Evolutionary conservation across 2,113 vertebrate species (phyloP).

Genomic region (Oostethus manadensis): DNA sequence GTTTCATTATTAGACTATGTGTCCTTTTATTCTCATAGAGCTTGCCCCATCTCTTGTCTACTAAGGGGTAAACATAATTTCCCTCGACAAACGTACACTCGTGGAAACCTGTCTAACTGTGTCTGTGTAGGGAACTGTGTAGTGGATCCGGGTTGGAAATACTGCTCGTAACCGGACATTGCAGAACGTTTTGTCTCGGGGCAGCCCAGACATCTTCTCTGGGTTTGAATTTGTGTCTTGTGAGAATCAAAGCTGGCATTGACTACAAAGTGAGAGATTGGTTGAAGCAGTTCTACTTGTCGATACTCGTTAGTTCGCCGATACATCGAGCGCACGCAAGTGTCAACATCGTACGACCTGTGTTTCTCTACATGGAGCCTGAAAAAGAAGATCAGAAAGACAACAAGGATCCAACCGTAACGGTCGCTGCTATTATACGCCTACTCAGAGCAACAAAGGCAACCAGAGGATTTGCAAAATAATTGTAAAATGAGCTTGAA

Average conservation of each 20-base stretch:
- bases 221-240: neutral
- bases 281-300: neutral
- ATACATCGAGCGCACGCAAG: constrained; percentile 21
- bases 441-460: neutral
- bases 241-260: neutral
- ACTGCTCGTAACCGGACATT: too few relatives aligned
- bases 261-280: neutral
- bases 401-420: neutral
- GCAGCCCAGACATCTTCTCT: neutral
- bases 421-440: neutral
- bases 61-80: too few relatives aligned
- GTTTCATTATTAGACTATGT: too few relatives aligned
- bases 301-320: constrained; percentile 1
- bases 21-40: too few relatives aligned
- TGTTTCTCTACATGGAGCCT: neutral
- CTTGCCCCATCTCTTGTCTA: too few relatives aligned
- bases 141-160: too few relatives aligned
- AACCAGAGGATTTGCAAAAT: neutral
- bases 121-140: too few relatives aligned
- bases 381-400: constrained; percentile 8
- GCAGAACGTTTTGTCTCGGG: neutral
- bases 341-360: neutral
- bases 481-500: neutral
- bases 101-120: too few relatives aligned
- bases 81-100: too few relatives aligned